A percentile compares a stretch with the other conserved stretches of the same genome.
Evolutionary conservation across 2,888 invertebrate species (phyloP).

Genomic region (Yponomeuta cagnagella): DNA sequence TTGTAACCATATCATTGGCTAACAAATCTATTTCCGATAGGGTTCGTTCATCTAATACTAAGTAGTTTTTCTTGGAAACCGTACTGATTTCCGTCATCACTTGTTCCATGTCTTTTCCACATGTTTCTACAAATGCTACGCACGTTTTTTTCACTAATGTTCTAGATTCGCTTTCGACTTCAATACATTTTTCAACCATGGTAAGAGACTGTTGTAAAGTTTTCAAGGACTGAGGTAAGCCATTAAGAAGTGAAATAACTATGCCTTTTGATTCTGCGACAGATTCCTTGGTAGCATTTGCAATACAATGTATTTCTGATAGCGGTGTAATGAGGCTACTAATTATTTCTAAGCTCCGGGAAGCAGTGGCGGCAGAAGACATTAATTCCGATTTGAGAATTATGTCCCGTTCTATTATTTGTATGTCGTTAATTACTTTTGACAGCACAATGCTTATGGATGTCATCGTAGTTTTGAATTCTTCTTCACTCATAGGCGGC

Average conservation of each 20-base stretch:
- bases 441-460: slow-evolving; percentile 43
- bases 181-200: slow-evolving; percentile 81
- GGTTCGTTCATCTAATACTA: slow-evolving; percentile 49
- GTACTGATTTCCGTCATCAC: slow-evolving; percentile 60
- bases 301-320: slow-evolving; percentile 78
- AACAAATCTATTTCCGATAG: slow-evolving; percentile 60
- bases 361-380: slow-evolving; percentile 80
- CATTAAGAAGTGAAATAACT: slow-evolving; percentile 73
- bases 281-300: slow-evolving; percentile 69
- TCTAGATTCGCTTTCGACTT: slow-evolving; percentile 79
- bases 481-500: slow-evolving; percentile 32
- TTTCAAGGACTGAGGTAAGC: slow-evolving; percentile 75
- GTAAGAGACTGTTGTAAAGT: slow-evolving; percentile 79
- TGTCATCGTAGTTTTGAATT: slow-evolving; percentile 40
- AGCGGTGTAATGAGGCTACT: slow-evolving; percentile 78
- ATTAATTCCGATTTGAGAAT: slow-evolving; percentile 79
- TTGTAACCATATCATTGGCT: slow-evolving; percentile 66
- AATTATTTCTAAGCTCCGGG: slow-evolving; percentile 80
- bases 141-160: slow-evolving; percentile 82
- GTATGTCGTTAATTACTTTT: slow-evolving; percentile 74
- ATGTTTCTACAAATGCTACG: slow-evolving; percentile 78
- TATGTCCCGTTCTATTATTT: slow-evolving; percentile 79
- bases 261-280: slow-evolving; percentile 48
- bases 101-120: slow-evolving; percentile 72
- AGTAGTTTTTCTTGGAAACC: slow-evolving; percentile 64